phyloP scores from a whole-genome alignment of 2,113 vertebrate species.

The Microtus montanus region DNA sequence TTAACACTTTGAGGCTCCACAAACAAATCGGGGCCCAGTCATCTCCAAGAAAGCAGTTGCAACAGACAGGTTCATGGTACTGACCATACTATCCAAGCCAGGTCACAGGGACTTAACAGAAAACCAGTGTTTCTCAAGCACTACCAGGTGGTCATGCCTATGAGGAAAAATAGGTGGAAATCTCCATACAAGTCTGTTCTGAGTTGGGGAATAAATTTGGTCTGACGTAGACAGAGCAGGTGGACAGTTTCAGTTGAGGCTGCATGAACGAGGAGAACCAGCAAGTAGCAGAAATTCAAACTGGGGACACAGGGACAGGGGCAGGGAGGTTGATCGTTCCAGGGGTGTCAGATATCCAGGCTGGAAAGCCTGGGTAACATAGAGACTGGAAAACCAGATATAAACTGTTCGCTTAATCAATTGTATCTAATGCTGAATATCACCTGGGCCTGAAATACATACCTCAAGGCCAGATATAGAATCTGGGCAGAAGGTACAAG shows the following conservation, averaged over 20 bases:
- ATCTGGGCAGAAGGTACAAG: background rate
- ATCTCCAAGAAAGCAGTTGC: background rate
- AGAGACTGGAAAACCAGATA: constrained; percentile 1
- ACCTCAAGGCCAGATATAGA: background rate
- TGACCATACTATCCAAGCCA: background rate
- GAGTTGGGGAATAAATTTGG: background rate
- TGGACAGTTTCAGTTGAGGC: background rate
- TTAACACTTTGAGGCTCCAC: background rate
- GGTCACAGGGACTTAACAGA: background rate
- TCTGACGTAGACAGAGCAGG: background rate
- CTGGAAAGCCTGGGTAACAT: background rate
- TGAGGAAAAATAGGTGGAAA: background rate
- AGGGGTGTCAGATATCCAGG: background rate
- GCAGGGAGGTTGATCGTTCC: background rate
- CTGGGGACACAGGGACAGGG: too few relatives aligned
- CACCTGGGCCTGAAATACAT: background rate
- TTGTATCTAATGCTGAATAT: constrained; percentile 25
- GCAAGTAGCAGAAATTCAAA: background rate
- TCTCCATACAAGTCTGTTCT: background rate
- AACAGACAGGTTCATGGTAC: background rate
- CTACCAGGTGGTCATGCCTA: background rate
- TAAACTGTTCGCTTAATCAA: background rate
- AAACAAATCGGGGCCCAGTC: background rate
- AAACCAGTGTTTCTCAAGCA: background rate
- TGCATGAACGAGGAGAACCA: background rate